Evolutionary conservation across 1,140 invertebrate species (phyloP).

Genomic region (Caenorhabditis tropicalis): DNA sequence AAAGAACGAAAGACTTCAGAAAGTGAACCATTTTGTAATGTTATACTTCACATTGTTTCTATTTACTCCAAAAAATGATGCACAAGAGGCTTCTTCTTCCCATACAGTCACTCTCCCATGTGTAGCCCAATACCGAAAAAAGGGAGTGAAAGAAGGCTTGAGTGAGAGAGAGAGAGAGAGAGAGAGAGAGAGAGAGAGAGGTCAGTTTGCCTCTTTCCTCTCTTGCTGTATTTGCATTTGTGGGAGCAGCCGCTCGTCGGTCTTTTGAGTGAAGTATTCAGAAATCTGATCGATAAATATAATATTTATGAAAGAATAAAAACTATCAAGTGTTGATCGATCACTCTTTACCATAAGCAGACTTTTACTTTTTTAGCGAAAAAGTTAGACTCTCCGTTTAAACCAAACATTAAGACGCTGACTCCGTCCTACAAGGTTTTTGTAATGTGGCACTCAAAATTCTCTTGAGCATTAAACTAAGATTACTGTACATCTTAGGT

Average conservation of each 20-base stretch:
- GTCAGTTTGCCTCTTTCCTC: constrained; percentile 26
- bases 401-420: too few species aligned
- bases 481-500: too few species aligned
- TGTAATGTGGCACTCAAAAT: too few species aligned
- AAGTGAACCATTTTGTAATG: neutral
- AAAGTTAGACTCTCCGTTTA: too few species aligned
- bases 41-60: neutral
- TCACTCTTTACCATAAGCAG: neutral
- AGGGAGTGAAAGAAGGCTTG: neutral
- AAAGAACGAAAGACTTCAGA: neutral
- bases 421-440: too few species aligned
- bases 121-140: constrained; percentile 29
- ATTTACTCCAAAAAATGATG: neutral
- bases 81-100: neutral
- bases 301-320: constrained; percentile 9
- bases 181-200: neutral
- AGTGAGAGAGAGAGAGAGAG: neutral
- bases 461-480: neutral
- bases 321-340: neutral
- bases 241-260: constrained; percentile 27
- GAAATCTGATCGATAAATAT: constrained; percentile 45
- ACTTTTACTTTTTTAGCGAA: neutral
- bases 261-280: constrained; percentile 43
- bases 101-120: constrained; percentile 36
- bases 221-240: constrained; percentile 33